A percentile compares a stretch with the other conserved stretches of the same genome.
These are phyloP conservation scores for Gymnoscelis rufifasciata DNA, from an alignment of 2,888 invertebrate genomes.

Conservation along the genomic window DNA sequence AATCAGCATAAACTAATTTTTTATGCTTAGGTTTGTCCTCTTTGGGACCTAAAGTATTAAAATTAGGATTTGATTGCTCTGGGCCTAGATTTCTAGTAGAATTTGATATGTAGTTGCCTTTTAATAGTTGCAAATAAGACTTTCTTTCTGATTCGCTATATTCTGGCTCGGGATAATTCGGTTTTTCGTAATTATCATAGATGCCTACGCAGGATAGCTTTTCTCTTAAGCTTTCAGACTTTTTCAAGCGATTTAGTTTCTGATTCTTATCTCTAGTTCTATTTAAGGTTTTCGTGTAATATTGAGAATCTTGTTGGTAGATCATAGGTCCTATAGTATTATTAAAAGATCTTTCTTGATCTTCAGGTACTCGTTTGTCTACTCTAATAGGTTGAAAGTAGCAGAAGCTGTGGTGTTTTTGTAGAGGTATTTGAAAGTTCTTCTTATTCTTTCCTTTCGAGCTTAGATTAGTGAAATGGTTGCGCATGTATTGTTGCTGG, in stretches of 20 bases:
- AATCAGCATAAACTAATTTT: conserved; percentile 75
- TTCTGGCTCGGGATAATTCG: conserved; percentile 69
- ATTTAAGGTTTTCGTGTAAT: conserved; percentile 72
- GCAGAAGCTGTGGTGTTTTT: conserved; percentile 83
- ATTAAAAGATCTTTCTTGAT: conserved; percentile 66
- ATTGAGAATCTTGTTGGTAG: conserved; percentile 67
- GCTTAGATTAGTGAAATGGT: conserved; percentile 75
- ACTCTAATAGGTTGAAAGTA: conserved; percentile 82
- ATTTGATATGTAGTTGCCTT: conserved; percentile 75
- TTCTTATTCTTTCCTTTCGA: conserved; percentile 78
- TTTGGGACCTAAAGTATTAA: conserved; percentile 58
- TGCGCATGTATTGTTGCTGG: conserved; percentile 78
- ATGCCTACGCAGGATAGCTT: conserved; percentile 73
- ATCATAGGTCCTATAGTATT: conserved; percentile 71
- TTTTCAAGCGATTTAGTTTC: conserved; percentile 69
- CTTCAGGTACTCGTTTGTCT: conserved; percentile 76
- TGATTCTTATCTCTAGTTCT: conserved; percentile 71
- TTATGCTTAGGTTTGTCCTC: conserved; percentile 71
- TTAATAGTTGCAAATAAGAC: conserved; percentile 66
- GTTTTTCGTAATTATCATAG: conserved; percentile 71
- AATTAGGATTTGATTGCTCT: conserved; percentile 56
- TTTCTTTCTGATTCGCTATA: conserved; percentile 67
- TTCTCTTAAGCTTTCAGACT: conserved; percentile 72
- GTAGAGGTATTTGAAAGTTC: conserved; percentile 81
- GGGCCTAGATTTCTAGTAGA: conserved; percentile 67